Evolutionary conservation across 2,888 invertebrate species (phyloP), one percentile per base, ranked within the genome.

Genomic region (Drosophila neutralis): DNA sequence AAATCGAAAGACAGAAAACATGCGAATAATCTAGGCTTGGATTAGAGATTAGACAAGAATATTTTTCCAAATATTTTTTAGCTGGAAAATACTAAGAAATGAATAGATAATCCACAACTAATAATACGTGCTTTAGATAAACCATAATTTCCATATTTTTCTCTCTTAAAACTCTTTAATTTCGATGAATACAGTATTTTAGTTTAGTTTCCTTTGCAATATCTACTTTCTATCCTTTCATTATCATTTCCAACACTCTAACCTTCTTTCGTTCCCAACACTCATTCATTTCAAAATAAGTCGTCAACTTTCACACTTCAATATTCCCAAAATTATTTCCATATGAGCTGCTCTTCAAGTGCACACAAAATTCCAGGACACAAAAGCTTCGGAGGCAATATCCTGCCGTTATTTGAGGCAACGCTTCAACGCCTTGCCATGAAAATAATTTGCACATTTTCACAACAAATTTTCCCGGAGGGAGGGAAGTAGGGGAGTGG

Each of bases 361-460:
- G 27, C 27, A 27, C 4, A 42, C 27, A 49, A 40, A 68, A 59
- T 56, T 29, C 36, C 61, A 61, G 45, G 45, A 57, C 61, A 52
- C 36, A 40, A 61, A 61, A 40, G 42, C 65, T 63, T 40, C 33
- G 31, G n/a, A 24, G 31, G 42, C 51, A 51, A 70, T 71, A 31
- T 72, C 82, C 85, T 73, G 70, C 56, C 58, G 76, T 62, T 58
- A 65, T 70, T 62, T 80, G 60, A 82, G 70, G 78, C 82, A 70
- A 60, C 82, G 66, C 73, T 79, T 84, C 82, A 89, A 85, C 86
- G 86, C 89, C 82, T 83, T 70, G 61, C 36, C 51, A 65, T 69
- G 63, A 72, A 86, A 80, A 90, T 72, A 86, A 66, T 72, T 76
- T 88, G 29, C 45, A 78, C 72, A 57, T 42, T 49, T 63, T 61